Percentiles rank a stretch among this genome's conserved stretches.
phyloP scores from a whole-genome alignment of 2,113 vertebrate genomes.

The Oryzias celebensis region DNA sequence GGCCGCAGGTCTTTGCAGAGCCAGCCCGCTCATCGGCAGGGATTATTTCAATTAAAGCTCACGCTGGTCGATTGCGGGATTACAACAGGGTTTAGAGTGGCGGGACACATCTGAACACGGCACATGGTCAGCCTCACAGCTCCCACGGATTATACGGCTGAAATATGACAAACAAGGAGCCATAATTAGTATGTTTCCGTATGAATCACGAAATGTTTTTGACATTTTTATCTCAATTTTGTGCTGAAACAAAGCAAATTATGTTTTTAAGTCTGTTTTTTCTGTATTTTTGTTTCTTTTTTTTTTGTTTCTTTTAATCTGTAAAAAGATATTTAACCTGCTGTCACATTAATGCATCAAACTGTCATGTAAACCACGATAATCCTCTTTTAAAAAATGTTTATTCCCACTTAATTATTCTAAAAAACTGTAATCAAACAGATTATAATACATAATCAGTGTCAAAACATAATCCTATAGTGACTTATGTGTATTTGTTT shows the following conservation, averaged over 20 bases:
- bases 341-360: no score
- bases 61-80: constrained; percentile 68
- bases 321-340: no score
- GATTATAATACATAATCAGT: no score
- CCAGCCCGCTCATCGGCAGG: constrained; percentile 46
- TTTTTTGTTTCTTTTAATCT: no score
- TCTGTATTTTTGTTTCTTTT: no score
- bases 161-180: constrained; percentile 35
- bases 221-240: neutral
- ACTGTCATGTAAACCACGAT: no score
- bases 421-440: no score
- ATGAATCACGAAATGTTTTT: neutral
- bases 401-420: no score
- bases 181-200: constrained; percentile 11
- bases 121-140: constrained; percentile 52
- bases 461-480: neutral
- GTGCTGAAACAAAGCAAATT: no score
- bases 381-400: no score
- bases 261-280: no score
- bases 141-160: constrained; percentile 42
- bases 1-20: constrained; percentile 39
- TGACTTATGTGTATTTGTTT: neutral
- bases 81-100: constrained; percentile 66
- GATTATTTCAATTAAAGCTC: constrained; percentile 73
- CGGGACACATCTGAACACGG: constrained; percentile 60